Evolutionary conservation across 2,888 invertebrate genomes (phyloP).

Genomic region (Allacma fusca): DNA sequence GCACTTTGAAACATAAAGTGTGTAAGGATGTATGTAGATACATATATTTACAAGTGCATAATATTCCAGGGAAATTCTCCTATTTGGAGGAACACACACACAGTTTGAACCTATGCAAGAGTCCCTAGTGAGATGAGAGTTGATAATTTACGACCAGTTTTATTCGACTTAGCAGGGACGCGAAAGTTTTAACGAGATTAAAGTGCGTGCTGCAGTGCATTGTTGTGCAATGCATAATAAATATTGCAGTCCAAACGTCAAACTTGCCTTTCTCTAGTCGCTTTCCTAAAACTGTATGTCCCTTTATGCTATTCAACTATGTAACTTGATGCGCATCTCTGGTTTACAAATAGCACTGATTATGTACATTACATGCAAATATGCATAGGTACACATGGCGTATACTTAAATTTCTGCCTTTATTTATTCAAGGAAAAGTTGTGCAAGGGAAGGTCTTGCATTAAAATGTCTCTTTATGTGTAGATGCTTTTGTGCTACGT

Average conservation of each 20-base stretch:
- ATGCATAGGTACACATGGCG: neutral
- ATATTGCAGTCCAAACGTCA: conserved; percentile 24
- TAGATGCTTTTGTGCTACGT: neutral
- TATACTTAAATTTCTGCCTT: neutral
- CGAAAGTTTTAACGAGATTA: conserved; percentile 47
- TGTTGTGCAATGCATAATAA: conserved; percentile 41
- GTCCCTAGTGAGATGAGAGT: conserved; percentile 9
- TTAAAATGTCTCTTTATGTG: conserved; percentile 3
- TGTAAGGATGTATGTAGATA: too few species aligned
- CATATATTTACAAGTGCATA: too few species aligned
- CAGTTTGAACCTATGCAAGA: neutral
- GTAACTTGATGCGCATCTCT: too few species aligned
- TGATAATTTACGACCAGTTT: conserved; percentile 45
- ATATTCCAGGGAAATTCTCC: too few species aligned
- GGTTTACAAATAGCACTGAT: too few species aligned
- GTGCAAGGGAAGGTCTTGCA: conserved; percentile 11
- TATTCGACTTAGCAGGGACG: conserved; percentile 44
- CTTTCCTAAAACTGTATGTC: neutral
- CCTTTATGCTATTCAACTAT: too few species aligned
- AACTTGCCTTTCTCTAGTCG: neutral
- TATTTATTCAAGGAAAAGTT: neutral
- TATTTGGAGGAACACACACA: too few species aligned
- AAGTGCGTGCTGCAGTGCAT: conserved; percentile 25
- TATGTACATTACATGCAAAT: too few species aligned
- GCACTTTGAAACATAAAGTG: too few species aligned